Evolutionary conservation across 2,797 vertebrate genomes (phyloP).

Genomic region (Lepus oiostolus): DNA sequence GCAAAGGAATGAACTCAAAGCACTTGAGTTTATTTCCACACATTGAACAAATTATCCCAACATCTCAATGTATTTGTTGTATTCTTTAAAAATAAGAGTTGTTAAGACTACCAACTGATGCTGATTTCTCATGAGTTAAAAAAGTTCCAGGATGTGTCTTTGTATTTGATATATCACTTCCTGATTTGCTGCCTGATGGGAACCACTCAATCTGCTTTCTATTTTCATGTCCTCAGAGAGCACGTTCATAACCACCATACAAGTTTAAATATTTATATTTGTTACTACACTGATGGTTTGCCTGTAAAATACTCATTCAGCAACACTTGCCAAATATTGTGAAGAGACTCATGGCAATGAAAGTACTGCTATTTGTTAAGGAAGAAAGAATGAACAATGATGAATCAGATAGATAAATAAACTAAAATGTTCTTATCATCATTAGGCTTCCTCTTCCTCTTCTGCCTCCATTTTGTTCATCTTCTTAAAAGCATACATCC

Average conservation of each 20-base stretch:
- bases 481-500: slow-evolving; percentile 29
- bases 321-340: not conserved
- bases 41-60: not conserved
- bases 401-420: not conserved
- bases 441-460: not conserved
- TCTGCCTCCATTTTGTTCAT: slow-evolving; percentile 33
- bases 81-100: slow-evolving; percentile 28
- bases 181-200: slow-evolving; percentile 13
- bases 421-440: not conserved
- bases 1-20: slow-evolving; percentile 28
- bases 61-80: slow-evolving; percentile 8
- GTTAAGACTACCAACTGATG: not conserved
- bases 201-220: slow-evolving; percentile 5
- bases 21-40: slow-evolving; percentile 52
- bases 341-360: not conserved
- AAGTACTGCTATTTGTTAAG: not conserved
- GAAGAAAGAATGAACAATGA: not conserved
- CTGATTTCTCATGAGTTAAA: slow-evolving; percentile 23
- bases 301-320: not conserved
- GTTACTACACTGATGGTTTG: not conserved
- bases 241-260: not conserved
- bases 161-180: slow-evolving; percentile 53
- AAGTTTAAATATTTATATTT: slow-evolving; percentile 13
- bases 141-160: slow-evolving; percentile 17
- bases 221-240: slow-evolving; percentile 26